Percentiles rank a stretch among this genome's conserved stretches.
Evolutionary conservation across 2,797 vertebrate species (phyloP).

Genomic region (Todus mexicanus): DNA sequence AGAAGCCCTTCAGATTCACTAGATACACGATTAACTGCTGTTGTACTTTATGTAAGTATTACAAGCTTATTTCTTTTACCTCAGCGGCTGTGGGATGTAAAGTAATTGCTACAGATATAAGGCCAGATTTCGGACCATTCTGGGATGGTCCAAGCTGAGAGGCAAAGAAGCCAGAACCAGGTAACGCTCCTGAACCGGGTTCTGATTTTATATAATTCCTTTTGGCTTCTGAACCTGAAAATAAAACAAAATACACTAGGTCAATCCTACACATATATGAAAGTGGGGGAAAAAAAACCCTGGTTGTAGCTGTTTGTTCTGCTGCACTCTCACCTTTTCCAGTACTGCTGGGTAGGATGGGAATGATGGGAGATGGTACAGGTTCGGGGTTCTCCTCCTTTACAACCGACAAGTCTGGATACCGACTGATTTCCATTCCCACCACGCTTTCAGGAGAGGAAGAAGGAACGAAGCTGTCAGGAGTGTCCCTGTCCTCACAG

Average conservation of each 20-base stretch:
- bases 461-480: constrained; percentile 96
- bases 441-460: constrained; percentile 98
- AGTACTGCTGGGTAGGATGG: constrained; percentile 89
- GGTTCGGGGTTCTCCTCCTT: constrained; percentile 93
- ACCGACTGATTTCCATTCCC: constrained; percentile 93
- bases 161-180: constrained; percentile 80
- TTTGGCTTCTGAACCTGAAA: constrained; percentile 85
- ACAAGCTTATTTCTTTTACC: constrained; percentile 74
- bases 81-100: constrained; percentile 94
- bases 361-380: constrained; percentile 90
- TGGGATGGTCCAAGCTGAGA: constrained; percentile 82
- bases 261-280: background rate
- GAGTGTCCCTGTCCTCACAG: constrained; percentile 90
- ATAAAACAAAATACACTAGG: background rate
- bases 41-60: background rate
- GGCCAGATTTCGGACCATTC: constrained; percentile 87
- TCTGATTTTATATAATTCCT: constrained; percentile 90
- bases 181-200: constrained; percentile 74
- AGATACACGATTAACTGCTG: background rate
- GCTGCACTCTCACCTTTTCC: constrained; percentile 83
- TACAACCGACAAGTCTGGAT: constrained; percentile 90
- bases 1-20: background rate
- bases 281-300: background rate
- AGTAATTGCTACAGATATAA: constrained; percentile 97
- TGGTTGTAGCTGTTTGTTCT: background rate